phyloP scores from a whole-genome alignment of 1,140 invertebrate species.

The Ladona fulva region DNA sequence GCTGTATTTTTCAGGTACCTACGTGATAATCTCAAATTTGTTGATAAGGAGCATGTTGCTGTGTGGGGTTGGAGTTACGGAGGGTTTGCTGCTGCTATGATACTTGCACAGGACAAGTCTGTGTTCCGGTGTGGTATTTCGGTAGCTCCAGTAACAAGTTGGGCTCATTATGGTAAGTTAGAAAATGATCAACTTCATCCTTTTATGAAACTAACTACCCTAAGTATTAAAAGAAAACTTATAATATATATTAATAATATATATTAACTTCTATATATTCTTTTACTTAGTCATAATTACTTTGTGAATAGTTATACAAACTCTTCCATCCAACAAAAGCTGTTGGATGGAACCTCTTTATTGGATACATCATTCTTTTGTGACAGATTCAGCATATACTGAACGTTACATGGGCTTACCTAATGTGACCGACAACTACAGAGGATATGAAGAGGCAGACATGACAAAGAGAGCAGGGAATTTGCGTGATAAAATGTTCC shows the following conservation, averaged over 20 bases:
- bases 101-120: conserved; percentile 57
- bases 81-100: conserved; percentile 59
- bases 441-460: conserved; percentile 62
- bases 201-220: neutral
- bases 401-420: conserved; percentile 71
- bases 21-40: conserved; percentile 59
- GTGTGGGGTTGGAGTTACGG: conserved; percentile 65
- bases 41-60: conserved; percentile 60
- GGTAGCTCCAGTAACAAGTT: conserved; percentile 72
- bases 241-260: too few relatives aligned
- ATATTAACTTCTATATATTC: too few relatives aligned
- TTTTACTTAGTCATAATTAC: too few relatives aligned
- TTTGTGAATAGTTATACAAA: too few relatives aligned
- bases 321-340: too few relatives aligned
- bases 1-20: conserved; percentile 52
- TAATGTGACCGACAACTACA: conserved; percentile 48
- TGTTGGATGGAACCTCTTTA: too few relatives aligned
- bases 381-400: conserved; percentile 70
- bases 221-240: too few relatives aligned
- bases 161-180: conserved; percentile 65
- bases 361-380: conserved; percentile 18
- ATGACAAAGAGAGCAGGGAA: conserved; percentile 59
- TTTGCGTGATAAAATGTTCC: conserved; percentile 44
- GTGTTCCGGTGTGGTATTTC: conserved; percentile 69
- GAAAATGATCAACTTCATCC: neutral